Evolutionary conservation across 2,113 vertebrate species (phyloP).

Genomic region (Gasterosteus aculeatus): DNA sequence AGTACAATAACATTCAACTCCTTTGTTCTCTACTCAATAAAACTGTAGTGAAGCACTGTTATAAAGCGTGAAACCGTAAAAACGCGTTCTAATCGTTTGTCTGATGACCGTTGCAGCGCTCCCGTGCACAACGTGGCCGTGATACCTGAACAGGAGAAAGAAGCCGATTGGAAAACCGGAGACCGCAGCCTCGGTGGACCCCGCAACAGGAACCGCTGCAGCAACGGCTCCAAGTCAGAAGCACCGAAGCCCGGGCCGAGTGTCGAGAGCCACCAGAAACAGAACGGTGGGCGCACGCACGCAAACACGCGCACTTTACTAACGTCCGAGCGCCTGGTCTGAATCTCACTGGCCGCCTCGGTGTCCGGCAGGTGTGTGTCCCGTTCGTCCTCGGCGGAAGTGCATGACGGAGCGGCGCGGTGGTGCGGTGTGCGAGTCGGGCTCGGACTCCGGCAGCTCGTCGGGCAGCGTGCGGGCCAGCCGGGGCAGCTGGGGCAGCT

Average conservation of each 20-base stretch:
- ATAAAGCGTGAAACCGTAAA: background rate
- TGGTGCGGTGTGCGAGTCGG: slow-evolving; percentile 89
- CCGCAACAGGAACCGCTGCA: slow-evolving; percentile 81
- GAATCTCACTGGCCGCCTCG: background rate
- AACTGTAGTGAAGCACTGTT: background rate
- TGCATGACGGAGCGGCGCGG: slow-evolving; percentile 82
- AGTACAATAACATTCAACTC: background rate
- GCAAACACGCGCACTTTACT: background rate
- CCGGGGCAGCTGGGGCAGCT: slow-evolving; percentile 97
- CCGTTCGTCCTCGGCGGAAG: slow-evolving; percentile 79
- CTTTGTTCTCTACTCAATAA: background rate
- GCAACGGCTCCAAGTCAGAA: slow-evolving; percentile 75
- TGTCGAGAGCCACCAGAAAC: slow-evolving; percentile 73
- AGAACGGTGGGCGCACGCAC: slow-evolving; percentile 71
- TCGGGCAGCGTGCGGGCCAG: slow-evolving; percentile 92
- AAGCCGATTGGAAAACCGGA: slow-evolving; percentile 82
- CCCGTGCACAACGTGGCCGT: slow-evolving; percentile 82
- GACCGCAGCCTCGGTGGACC: slow-evolving; percentile 67
- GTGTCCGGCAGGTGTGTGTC: slow-evolving; percentile 65
- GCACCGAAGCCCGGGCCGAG: slow-evolving; percentile 66
- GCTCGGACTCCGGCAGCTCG: slow-evolving; percentile 94
- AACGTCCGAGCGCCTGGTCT: background rate
- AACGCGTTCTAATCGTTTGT: background rate
- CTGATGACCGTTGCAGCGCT: slow-evolving; percentile 72
- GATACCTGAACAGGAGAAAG: slow-evolving; percentile 82